phyloP scores from a whole-genome alignment of 1,140 invertebrate genomes.

The Parasteatoda tepidariorum region DNA sequence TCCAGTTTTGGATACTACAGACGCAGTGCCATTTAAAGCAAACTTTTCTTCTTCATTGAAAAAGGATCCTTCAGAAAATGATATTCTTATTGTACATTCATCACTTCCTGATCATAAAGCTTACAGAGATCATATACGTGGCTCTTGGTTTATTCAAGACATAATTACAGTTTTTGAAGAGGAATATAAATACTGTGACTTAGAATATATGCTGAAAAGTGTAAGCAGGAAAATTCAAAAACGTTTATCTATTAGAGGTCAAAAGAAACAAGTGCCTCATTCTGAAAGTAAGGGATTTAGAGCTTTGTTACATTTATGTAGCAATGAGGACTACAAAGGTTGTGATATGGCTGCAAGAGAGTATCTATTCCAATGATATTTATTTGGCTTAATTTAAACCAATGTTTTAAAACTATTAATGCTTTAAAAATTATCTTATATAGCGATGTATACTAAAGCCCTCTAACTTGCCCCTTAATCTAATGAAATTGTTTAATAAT shows the following conservation, averaged over 20 bases:
- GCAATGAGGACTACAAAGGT: background rate
- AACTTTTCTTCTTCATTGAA: background rate
- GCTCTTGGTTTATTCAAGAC: slow-evolving; percentile 38
- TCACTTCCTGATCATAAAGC: slow-evolving; percentile 12
- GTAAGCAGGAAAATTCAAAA: slow-evolving; percentile 5
- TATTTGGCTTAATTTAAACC: too few relatives aligned
- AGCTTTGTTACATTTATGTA: background rate
- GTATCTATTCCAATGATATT: too few relatives aligned
- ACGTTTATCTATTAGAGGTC: background rate
- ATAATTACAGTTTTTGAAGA: background rate
- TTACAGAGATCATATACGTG: background rate
- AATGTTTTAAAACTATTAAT: too few relatives aligned
- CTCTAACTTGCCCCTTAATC: too few relatives aligned
- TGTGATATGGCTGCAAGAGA: background rate
- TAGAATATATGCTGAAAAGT: slow-evolving; percentile 30
- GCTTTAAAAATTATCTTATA: too few relatives aligned
- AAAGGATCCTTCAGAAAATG: background rate
- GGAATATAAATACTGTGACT: background rate
- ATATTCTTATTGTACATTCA: slow-evolving; percentile 19
- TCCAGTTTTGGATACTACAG: too few relatives aligned
- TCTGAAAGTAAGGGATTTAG: background rate
- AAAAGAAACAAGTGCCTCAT: slow-evolving; percentile 31
- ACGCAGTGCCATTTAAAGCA: too few relatives aligned
- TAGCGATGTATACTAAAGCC: too few relatives aligned
- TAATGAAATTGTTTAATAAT: too few relatives aligned